phyloP scores from a whole-genome alignment of 2,888 invertebrate genomes.

The Neria commutata region DNA sequence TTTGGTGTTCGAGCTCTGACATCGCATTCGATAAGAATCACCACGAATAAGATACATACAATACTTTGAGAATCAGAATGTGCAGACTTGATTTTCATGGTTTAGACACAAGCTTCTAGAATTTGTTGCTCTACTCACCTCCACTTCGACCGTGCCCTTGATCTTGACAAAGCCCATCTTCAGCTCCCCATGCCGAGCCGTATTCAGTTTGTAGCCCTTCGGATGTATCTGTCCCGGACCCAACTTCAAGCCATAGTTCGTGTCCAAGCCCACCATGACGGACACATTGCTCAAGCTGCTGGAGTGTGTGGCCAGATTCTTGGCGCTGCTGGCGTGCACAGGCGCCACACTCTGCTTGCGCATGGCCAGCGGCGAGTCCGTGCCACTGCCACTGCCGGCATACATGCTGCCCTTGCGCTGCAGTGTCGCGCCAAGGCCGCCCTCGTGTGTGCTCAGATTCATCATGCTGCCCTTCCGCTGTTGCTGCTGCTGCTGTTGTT shows the following conservation, averaged over 20 bases:
- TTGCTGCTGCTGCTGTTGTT: constrained; percentile 26
- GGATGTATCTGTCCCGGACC: constrained; percentile 86
- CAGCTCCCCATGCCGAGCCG: constrained; percentile 79
- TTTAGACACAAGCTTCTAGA: no score
- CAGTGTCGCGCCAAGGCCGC: constrained; percentile 5
- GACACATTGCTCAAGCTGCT: constrained; percentile 45
- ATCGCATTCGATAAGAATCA: no score
- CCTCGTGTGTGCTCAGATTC: constrained; percentile 27
- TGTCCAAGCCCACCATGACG: constrained; percentile 43
- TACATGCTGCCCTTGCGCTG: constrained; percentile 46
- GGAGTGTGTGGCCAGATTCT: constrained; percentile 31
- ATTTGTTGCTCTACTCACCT: constrained; percentile 68
- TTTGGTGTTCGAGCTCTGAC: no score
- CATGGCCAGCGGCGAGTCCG: constrained; percentile 30
- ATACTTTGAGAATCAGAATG: no score
- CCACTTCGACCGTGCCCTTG: constrained; percentile 90
- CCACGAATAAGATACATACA: no score
- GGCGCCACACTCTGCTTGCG: constrained; percentile 49
- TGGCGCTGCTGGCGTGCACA: constrained; percentile 29
- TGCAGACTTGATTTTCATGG: no score
- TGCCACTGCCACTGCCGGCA: constrained; percentile 29
- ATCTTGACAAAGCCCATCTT: constrained; percentile 87
- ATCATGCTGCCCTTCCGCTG: constrained; percentile 49
- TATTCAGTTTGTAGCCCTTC: constrained; percentile 72
- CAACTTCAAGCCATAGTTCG: constrained; percentile 71